phyloP scores from a whole-genome alignment of 2,888 invertebrate genomes.

The Rhagophthalmus giganteus region DNA sequence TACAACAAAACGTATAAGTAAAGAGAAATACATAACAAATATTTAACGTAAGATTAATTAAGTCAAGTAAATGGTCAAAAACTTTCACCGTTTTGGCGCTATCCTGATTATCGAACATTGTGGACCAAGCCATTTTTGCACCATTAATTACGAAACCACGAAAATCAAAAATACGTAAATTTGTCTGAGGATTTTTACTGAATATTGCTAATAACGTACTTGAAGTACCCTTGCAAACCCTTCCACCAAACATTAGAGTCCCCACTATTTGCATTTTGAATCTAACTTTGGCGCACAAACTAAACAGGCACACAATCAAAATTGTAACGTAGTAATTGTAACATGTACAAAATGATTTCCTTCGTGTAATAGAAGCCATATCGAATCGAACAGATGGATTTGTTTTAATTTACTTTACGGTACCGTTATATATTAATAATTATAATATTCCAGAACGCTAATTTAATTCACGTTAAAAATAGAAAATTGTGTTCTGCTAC shows the following conservation, averaged over 20 bases:
- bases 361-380: no score
- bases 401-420: no score
- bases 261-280: constrained; percentile 31
- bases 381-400: no score
- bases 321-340: no score
- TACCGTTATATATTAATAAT: no score
- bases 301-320: no score
- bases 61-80: constrained; percentile 2
- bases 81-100: constrained; percentile 21
- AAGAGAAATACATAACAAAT: constrained; percentile 10
- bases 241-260: constrained; percentile 22
- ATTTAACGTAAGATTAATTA: no score
- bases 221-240: constrained; percentile 35
- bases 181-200: constrained; percentile 6
- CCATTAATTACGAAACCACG: constrained; percentile 39
- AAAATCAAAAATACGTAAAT: constrained; percentile 14
- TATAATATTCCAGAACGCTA: no score
- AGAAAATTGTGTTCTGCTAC: no score
- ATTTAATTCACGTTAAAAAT: no score
- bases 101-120: constrained; percentile 50
- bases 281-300: not conserved
- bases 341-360: no score
- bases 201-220: constrained; percentile 27
- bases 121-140: constrained; percentile 56
- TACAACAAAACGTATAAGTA: constrained; percentile 34